Conservation (phyloP, 2,113 vertebrate genomes). For the Columba janthina region DNA sequence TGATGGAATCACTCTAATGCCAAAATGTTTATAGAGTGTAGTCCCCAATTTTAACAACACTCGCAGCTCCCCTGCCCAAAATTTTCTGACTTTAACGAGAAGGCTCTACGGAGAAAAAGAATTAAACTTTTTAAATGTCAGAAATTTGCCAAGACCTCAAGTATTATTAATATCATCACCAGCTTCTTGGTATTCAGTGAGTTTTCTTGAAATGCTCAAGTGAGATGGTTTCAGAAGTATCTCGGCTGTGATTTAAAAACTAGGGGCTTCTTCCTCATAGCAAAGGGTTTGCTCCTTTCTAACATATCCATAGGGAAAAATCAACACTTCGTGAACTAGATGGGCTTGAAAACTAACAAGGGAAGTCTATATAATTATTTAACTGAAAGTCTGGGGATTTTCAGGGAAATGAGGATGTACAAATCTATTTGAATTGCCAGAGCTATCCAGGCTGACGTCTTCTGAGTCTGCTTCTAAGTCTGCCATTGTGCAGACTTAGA, state of each 20-base stretch:
- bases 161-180: background rate
- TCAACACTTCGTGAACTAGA: background rate
- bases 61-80: background rate
- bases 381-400: background rate
- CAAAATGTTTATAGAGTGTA: conserved; percentile 23
- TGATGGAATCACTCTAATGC: background rate
- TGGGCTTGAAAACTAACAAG: background rate
- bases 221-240: background rate
- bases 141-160: background rate
- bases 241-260: background rate
- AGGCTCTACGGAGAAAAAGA: background rate
- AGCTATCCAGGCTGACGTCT: background rate
- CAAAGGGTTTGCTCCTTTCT: background rate
- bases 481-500: background rate
- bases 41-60: background rate
- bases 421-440: background rate
- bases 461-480: background rate
- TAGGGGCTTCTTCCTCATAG: accelerated
- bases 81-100: background rate
- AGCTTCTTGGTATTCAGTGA: background rate
- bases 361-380: background rate
- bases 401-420: background rate
- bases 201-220: background rate
- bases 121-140: background rate
- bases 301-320: background rate